These are phyloP conservation scores for Cephalopachus bancanus DNA, from an alignment of 2,797 vertebrate genomes.

Conservation along the genomic window DNA sequence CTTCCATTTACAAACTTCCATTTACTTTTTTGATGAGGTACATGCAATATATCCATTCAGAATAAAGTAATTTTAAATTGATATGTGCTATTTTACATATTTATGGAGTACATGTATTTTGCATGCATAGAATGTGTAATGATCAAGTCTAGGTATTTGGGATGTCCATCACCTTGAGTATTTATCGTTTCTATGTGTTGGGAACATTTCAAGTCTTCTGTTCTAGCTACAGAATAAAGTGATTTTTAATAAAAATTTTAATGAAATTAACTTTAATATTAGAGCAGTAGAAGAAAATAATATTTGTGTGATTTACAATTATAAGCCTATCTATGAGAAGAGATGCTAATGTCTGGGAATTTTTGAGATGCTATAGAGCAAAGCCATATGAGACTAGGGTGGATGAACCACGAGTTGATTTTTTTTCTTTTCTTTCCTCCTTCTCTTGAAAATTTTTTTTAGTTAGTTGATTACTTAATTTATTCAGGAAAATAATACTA, in stretches of 20 bases:
- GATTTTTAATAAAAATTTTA: constrained; percentile 5
- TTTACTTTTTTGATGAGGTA: not conserved
- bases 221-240: not conserved
- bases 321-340: not conserved
- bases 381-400: not conserved
- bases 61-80: not conserved
- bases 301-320: not conserved
- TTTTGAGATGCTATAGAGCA: not conserved
- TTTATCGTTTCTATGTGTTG: not conserved
- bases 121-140: not conserved
- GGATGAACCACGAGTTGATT: not conserved
- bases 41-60: not conserved
- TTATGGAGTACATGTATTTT: not conserved
- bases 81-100: not conserved
- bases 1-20: not conserved
- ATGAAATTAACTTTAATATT: not conserved
- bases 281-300: not conserved
- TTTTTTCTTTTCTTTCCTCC: not conserved
- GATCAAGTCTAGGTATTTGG: not conserved
- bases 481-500: not conserved
- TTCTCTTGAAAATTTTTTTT: not conserved
- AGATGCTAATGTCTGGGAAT: not conserved
- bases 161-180: not conserved
- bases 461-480: not conserved
- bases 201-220: not conserved